Base-by-base conservation (phyloP, 2,888 invertebrate genomes). In the Chalcis sispes region DNA sequence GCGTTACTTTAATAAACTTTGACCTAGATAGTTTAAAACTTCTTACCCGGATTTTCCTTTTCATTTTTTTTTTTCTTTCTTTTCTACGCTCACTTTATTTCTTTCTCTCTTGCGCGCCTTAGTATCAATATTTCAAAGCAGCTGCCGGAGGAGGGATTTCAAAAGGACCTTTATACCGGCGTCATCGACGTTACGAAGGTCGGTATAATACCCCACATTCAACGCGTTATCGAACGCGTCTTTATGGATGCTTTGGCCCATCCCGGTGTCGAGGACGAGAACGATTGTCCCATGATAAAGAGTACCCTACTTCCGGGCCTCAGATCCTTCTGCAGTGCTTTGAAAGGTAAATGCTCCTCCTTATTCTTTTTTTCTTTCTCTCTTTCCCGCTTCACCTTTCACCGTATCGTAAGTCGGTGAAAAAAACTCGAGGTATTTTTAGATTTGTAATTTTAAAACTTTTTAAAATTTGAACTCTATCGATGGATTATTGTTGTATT, bases 131-230 rank as follows among this genome's bases (percentile, higher is more conserved):
- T 93, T 50, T 92, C 93, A 79, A 96, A 96, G 84, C 95, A 96
- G 86, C 89, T 97, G 80, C 96, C 96, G 0, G 96, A 96, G 87
- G 96, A 97, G 89, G 96, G 96, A n/a, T 96, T 96, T 84, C 96
- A 96, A 87, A 96, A 96, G 90, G 96, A 89, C 69, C 82, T 88
- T 1, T 95, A 93, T 83, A 96, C 96, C 80, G 96, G 96, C 1
- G 91, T 96, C 18, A 91, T 97, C 46, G 95, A 96, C 84, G 93
- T 94, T 0, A 91, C 92, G 76, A 92, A 93, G 82, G 93, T 96
- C 52, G 95, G 95, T 0, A 90, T 98, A 79, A 94, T 98, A 75
- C 94, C 96, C 1, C 95, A 96, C 0, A 94, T 98, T 79, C 96
- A 97, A 87, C 92, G 96, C 42, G 93, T 96, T 13, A 94, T 98